Evolutionary conservation across 2,113 vertebrate species (phyloP).

Genomic region (Tragelaphus scriptus): DNA sequence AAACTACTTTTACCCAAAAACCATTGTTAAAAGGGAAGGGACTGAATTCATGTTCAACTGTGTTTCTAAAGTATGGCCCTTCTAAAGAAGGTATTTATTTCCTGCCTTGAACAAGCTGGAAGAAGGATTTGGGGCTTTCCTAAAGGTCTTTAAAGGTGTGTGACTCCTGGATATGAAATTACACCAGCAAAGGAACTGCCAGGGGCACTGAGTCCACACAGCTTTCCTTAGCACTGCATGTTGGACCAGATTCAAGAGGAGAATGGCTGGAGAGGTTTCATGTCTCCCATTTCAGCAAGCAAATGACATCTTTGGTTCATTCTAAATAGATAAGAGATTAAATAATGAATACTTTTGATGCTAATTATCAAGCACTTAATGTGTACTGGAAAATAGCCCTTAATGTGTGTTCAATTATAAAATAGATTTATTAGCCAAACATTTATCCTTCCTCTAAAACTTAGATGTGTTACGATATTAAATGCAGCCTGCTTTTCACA

Average conservation of each 20-base stretch:
- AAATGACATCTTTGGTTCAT: conserved; percentile 8
- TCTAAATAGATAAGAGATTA: conserved; percentile 40
- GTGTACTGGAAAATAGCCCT: conserved; percentile 30
- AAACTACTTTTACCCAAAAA: background rate
- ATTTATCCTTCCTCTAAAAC: conserved; percentile 27
- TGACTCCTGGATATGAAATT: background rate
- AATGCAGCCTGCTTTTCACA: conserved; percentile 22
- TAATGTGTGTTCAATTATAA: conserved; percentile 47
- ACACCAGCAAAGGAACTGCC: background rate
- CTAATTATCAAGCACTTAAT: conserved; percentile 39
- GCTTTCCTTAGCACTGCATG: background rate
- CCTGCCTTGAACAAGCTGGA: background rate
- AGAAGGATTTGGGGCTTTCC: background rate
- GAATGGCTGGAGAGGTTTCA: background rate
- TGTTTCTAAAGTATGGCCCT: background rate
- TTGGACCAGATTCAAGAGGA: background rate
- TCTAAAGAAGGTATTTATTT: background rate
- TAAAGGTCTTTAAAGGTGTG: background rate
- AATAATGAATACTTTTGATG: conserved; percentile 35
- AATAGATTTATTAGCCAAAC: conserved; percentile 40
- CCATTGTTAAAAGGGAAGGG: background rate
- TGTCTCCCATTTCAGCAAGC: conserved; percentile 41
- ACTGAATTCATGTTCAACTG: background rate
- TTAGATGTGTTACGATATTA: background rate
- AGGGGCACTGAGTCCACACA: fast-evolving